Evolutionary conservation across 2,888 invertebrate species (phyloP), one percentile per base, ranked within the genome.

Genomic region (Scaptomyza polygonia): DNA sequence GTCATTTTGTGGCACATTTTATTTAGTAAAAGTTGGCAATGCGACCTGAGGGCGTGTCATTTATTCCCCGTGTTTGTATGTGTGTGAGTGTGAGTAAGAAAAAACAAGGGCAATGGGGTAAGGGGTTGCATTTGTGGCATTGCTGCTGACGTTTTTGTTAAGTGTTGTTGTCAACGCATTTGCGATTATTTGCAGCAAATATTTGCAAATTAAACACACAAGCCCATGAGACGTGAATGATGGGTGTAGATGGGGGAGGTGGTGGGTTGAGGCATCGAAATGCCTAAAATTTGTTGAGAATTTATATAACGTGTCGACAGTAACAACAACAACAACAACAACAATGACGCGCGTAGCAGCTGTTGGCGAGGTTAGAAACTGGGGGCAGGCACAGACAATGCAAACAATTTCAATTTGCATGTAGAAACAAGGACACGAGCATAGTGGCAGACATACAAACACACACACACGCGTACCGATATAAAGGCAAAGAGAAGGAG

Each of bases 401-500:
- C 82, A 82, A 82, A 86, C 87, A 82, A 86, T 82, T 82, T 82
- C 87, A 82, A 86, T 82, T 82, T 86, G 87, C 84, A 82, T 82
- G 85, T 86, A 58, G 72, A 61, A 79, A 76, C 77, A 79, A 79
- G 77, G 79, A 63, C 77, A 63, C 64, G 63, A 56, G 43, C 32
- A 64, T n/a, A 16, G 36, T 16, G 36, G 9, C 36, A 39, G 3
- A 39, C 16, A 39, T 7, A 14, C 16, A 39, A 0, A 39, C 72
- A 59, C 42, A 49, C 34, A 36, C 16, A 36, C 40, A 59, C 44
- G 44, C 34, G 18, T 3, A 21, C 21, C n/a, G n/a, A 21, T 21
- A 4, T 30, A 25, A 48, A 45, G 32, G 36, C n/a, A 32, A 12
- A 55, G 34, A 47, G 45, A 29, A 42, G 39, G n/a, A 45, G 44